Evolutionary conservation across 1,140 invertebrate genomes (phyloP), one percentile per base, ranked within the genome.

Genomic region (Dufourea novaeangliae): DNA sequence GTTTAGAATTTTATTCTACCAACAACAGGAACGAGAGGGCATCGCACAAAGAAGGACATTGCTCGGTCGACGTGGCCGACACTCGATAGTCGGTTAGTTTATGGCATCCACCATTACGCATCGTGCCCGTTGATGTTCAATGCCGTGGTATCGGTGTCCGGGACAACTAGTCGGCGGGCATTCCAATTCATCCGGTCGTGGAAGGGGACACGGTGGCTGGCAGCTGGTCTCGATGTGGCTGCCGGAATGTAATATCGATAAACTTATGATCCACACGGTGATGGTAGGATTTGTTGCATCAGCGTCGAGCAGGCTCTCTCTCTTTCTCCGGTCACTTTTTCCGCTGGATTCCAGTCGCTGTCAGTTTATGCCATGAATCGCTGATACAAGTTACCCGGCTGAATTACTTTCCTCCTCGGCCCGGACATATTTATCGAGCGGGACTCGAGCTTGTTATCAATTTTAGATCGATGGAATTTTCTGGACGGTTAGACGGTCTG

Each of bases 171-270:
- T 83, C 72, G 80, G 84, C 72, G 85, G 83, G 85, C 88, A 91
- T 91, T 91, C 89, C 88, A 83, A 88, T 86, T 89, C 85, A 87
- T 90, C 85, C 82, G 87, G 77, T 90, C 79, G 80, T 80, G 78
- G 77, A 89, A 37, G 85, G 84, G 73, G 78, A n/a, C 34, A 87
- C 77, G 78, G 8, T 57, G 52, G 3, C 73, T 82, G 79, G 73
- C 86, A 83, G 86, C 78, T 75, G 64, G 73, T 80, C 68, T 71
- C 83, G 76, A 67, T 59, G n/a, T n/a, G 34, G 72, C 71, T 78
- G 73, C 57, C 84, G 80, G 84, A 88, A 89, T 86, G 85, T 78
- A 71, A 81, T 78, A 56, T 70, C 82, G 88, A 88, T 87, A 86
- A 82, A 89, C 80, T 74, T 61, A 79, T 73, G 83, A 76, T 80